These are phyloP conservation scores for Leptothorax acervorum DNA, from an alignment of 2,888 invertebrate species.

Conservation along the genomic window DNA sequence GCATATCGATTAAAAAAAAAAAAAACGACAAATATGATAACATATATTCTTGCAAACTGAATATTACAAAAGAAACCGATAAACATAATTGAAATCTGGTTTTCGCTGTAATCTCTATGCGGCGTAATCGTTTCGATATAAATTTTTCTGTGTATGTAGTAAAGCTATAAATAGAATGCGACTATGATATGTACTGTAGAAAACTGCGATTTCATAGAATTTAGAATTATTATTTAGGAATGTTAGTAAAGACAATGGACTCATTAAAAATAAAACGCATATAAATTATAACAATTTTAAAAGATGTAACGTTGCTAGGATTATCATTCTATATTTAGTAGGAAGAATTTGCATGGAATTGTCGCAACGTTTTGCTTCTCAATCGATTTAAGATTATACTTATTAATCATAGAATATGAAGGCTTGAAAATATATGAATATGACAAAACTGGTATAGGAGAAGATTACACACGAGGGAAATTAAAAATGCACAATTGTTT, in stretches of 20 bases:
- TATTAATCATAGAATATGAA: not conserved
- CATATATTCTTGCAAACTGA: not conserved
- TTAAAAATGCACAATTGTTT: conserved; percentile 76
- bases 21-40: not conserved
- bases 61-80: not conserved
- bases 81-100: not conserved
- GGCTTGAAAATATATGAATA: not conserved
- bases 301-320: not conserved
- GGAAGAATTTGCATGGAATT: not conserved
- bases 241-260: not conserved
- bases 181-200: not conserved
- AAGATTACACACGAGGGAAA: conserved; percentile 16
- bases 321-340: not conserved
- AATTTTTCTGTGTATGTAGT: not conserved
- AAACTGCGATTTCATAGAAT: not conserved
- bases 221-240: conserved; percentile 4
- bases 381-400: too few species aligned
- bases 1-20: not conserved
- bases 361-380: not conserved
- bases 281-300: not conserved
- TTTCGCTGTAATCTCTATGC: not conserved
- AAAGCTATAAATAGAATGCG: not conserved
- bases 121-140: not conserved
- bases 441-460: not conserved
- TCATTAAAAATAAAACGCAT: not conserved